Conservation (phyloP, 1,140 invertebrate genomes). For the Melipona quadrifasciata region DNA sequence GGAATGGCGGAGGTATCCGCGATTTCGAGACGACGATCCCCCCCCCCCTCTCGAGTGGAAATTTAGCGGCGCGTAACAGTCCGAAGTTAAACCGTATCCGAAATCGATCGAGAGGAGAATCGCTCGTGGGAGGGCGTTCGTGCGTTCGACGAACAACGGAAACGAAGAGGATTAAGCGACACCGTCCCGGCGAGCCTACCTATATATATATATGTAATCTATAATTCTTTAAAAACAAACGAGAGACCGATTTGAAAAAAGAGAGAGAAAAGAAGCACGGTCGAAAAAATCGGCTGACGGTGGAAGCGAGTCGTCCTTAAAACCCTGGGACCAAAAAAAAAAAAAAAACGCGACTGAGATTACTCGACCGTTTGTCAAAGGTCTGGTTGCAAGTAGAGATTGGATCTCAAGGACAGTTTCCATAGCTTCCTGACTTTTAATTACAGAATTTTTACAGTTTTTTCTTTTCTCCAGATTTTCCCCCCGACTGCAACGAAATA, state of each 20-base stretch:
- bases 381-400: neutral
- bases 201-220: too few relatives aligned
- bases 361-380: neutral
- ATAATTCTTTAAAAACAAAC: neutral
- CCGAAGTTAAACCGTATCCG: constrained; percentile 5
- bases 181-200: neutral
- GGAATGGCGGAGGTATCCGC: neutral
- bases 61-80: constrained; percentile 3
- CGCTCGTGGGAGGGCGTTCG: neutral
- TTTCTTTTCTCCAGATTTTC: too few relatives aligned
- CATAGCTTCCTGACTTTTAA: too few relatives aligned
- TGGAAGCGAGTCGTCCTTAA: neutral
- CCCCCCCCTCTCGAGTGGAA: neutral
- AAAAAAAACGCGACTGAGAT: neutral
- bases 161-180: neutral
- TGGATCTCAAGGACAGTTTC: too few relatives aligned
- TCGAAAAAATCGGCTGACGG: too few relatives aligned
- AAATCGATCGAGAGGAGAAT: constrained; percentile 16
- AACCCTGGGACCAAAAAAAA: neutral
- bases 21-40: neutral
- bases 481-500: too few relatives aligned
- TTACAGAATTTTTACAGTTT: too few relatives aligned
- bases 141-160: neutral
- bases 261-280: too few relatives aligned
- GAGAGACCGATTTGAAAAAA: too few relatives aligned